These are phyloP conservation scores for Bombycilla garrulus DNA, from an alignment of 2,113 vertebrate species.

Conservation along the genomic window DNA sequence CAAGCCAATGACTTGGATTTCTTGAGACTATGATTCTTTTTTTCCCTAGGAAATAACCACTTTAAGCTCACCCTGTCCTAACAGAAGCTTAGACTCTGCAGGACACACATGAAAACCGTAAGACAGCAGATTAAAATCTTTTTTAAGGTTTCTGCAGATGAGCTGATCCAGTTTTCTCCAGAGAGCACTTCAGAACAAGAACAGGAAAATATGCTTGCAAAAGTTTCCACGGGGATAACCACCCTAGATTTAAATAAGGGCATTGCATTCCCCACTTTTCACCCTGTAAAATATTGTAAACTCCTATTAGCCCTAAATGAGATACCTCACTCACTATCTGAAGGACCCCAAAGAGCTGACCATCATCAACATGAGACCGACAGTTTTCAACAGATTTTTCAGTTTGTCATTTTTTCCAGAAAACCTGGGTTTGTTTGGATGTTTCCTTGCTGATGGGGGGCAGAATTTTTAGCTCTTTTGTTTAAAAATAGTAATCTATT, in stretches of 20 bases:
- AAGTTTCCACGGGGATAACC: neutral
- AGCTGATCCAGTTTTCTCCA: neutral
- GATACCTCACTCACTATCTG: neutral
- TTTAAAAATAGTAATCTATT: neutral
- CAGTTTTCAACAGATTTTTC: neutral
- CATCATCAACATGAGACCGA: neutral
- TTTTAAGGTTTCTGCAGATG: neutral
- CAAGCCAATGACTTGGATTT: neutral
- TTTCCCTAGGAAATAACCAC: neutral
- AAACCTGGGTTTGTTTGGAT: neutral
- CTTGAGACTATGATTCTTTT: neutral
- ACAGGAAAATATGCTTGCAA: neutral
- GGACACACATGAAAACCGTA: rapidly evolving
- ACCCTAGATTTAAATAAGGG: neutral
- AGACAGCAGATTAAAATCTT: neutral
- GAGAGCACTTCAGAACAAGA: neutral
- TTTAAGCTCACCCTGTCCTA: neutral
- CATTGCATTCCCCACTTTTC: neutral
- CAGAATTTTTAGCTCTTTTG: neutral
- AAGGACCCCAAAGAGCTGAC: neutral
- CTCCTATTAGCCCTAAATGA: neutral
- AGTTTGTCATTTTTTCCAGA: neutral
- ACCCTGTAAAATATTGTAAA: neutral
- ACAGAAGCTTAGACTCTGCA: neutral
- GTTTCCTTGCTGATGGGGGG: neutral